Conservation (phyloP, 2,888 invertebrate genomes). For the Mythimna impura region DNA sequence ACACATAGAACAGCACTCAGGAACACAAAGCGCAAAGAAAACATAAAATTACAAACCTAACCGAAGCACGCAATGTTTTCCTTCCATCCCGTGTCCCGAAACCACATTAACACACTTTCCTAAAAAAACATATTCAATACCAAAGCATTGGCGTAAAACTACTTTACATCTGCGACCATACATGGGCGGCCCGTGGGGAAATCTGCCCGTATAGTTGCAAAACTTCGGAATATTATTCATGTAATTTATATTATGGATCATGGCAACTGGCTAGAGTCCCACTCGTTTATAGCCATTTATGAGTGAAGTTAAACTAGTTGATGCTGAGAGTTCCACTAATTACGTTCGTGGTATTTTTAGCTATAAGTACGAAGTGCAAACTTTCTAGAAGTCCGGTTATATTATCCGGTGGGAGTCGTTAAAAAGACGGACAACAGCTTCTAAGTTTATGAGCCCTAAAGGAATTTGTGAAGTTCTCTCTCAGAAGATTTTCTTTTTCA, state of each 20-base stretch:
- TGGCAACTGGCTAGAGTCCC: conserved; percentile 36
- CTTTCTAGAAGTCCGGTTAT: conserved; percentile 12
- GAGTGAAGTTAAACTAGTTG: conserved; percentile 21
- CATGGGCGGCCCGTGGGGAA: conserved; percentile 67
- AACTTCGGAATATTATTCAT: conserved; percentile 70
- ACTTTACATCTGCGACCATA: conserved; percentile 66
- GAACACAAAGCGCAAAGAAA: conserved; percentile 23
- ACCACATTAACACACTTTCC: conserved; percentile 51
- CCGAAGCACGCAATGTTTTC: conserved; percentile 29
- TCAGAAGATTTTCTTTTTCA: background rate
- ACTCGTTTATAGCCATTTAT: conserved; percentile 48
- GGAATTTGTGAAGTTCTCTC: background rate
- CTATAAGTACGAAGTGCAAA: conserved; percentile 13
- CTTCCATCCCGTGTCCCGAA: conserved; percentile 32
- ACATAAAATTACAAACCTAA: conserved; percentile 12
- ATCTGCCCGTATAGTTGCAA: conserved; percentile 68
- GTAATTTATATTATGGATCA: conserved; percentile 69
- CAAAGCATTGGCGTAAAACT: conserved; percentile 52
- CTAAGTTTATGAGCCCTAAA: conserved; percentile 33
- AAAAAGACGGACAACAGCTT: conserved; percentile 4
- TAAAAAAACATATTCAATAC: conserved; percentile 65
- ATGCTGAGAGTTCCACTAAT: conserved; percentile 48
- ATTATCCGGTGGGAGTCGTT: conserved; percentile 14
- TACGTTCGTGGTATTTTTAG: conserved; percentile 26
- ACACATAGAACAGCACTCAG: background rate